These are phyloP conservation scores for Drosophila triauraria DNA, from an alignment of 1,140 invertebrate species.

Conservation along the genomic window DNA sequence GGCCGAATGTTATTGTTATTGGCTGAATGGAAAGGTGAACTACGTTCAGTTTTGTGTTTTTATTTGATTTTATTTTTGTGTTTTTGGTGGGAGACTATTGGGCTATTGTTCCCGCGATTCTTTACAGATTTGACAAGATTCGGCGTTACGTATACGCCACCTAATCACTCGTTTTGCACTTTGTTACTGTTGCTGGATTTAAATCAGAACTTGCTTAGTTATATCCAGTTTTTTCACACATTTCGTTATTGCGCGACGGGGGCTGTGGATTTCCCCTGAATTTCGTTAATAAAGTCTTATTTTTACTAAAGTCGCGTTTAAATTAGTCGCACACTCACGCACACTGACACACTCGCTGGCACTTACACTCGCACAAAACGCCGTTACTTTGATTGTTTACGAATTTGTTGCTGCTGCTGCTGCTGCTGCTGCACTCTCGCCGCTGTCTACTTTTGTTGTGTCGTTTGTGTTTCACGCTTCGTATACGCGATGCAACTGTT, in stretches of 20 bases:
- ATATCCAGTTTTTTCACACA: slow-evolving; percentile 14
- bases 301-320: slow-evolving; percentile 43
- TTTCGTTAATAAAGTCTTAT: slow-evolving; percentile 37
- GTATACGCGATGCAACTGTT: slow-evolving; percentile 73
- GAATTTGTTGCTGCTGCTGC: slow-evolving; percentile 36
- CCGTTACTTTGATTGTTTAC: slow-evolving; percentile 63
- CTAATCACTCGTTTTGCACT: slow-evolving; percentile 32
- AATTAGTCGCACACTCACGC: slow-evolving; percentile 44
- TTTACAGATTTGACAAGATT: slow-evolving; percentile 39
- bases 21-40: slow-evolving; percentile 26
- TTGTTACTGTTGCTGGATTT: slow-evolving; percentile 13
- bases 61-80: slow-evolving; percentile 7
- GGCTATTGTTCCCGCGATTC: slow-evolving; percentile 30
- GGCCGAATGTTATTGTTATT: slow-evolving; percentile 24
- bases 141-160: slow-evolving; percentile 39
- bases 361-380: slow-evolving; percentile 61
- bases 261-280: slow-evolving; percentile 18
- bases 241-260: slow-evolving; percentile 26
- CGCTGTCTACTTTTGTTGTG: slow-evolving; percentile 41
- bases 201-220: slow-evolving; percentile 26
- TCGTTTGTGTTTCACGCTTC: slow-evolving; percentile 73
- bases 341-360: neutral
- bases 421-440: slow-evolving; percentile 35
- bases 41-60: slow-evolving; percentile 17
- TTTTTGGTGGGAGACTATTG: slow-evolving; percentile 30